Base-by-base conservation (phyloP, 1,140 invertebrate species). In the Geopemphigus sp. region DNA sequence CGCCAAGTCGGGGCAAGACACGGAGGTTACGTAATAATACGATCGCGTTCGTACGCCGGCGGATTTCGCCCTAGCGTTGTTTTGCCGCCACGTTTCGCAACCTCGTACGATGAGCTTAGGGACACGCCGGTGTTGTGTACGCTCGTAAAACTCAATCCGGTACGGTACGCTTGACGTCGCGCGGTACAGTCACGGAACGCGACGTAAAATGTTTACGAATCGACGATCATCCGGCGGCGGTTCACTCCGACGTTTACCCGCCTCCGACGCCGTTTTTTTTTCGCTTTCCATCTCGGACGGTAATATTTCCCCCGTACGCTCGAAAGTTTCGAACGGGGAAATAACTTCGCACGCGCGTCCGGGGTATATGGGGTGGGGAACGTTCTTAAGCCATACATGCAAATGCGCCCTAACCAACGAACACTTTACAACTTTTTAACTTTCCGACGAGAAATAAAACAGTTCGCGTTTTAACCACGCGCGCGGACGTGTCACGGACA, bases 371-470 rank as follows among this genome's bases (percentile, higher is more conserved):
- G n/a, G 12, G 19, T 32, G 19, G 22, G 24, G 19, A 17, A 12
- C 22, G 22, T 45, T 39, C 32, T 68, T 39, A 68, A 45, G 32
- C 19, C 45, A 68, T 68, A 39, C 64, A 68, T 68, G 64, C 64
- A 68, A 68, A 68, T 47, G 64, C 24, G 64, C 64, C 64, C 64
- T 50, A 68, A 50, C 64, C 39, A 68, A 68, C 64, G n/a, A 47
- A 47, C 64, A 68, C 64, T 68, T 68, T 68, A 47, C 64, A 47
- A 47, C 39, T 68, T 39, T 68, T 68, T 68, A 68, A 68, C 64
- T 68, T 68, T 68, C 39, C 39, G 12, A 68, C 64, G 22, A 47
- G 64, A n/a, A 22, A 66, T 17, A 39, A 47, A 24, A 64, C n/a
- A 68, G 64, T 68, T 66, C 63, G 10, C 63, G 63, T 66, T 66